phyloP scores from a whole-genome alignment of 2,113 vertebrate species.

The Oreotrochilus melanogaster region DNA sequence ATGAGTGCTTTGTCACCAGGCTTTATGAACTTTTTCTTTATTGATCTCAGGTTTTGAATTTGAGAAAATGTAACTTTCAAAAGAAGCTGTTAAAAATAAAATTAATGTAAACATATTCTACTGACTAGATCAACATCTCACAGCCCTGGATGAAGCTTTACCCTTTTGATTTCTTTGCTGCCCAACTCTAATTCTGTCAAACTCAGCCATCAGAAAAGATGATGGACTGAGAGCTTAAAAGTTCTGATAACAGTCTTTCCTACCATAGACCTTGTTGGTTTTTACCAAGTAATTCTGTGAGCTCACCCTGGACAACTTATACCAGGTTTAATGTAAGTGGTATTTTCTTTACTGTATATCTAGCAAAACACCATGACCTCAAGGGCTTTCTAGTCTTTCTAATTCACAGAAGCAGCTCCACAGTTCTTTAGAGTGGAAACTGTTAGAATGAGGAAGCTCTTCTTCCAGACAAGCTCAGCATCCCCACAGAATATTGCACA shows the following conservation, averaged over 20 bases:
- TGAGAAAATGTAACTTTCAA: fast-evolving
- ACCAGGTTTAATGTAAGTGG: not conserved
- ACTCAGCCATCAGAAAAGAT: not conserved
- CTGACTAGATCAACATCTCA: not conserved
- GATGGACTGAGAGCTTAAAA: not conserved
- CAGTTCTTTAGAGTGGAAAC: not conserved
- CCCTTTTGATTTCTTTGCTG: not conserved
- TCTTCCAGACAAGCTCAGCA: not conserved
- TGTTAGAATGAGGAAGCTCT: not conserved
- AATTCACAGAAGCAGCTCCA: not conserved
- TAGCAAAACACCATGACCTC: not conserved
- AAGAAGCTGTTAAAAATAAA: not conserved
- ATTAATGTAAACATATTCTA: not conserved
- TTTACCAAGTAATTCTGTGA: not conserved
- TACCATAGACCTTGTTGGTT: not conserved
- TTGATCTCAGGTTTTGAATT: not conserved
- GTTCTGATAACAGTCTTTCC: not conserved
- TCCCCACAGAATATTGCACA: not conserved
- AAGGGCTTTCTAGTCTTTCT: not conserved
- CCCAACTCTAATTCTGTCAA: not conserved
- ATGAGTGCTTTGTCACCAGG: fast-evolving
- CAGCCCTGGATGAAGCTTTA: not conserved
- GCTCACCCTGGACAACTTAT: not conserved
- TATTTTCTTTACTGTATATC: not conserved
- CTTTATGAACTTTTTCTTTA: not conserved